Base-by-base conservation (phyloP, 64 coral and sea anemone genomes). In the Montipora foliosa region DNA sequence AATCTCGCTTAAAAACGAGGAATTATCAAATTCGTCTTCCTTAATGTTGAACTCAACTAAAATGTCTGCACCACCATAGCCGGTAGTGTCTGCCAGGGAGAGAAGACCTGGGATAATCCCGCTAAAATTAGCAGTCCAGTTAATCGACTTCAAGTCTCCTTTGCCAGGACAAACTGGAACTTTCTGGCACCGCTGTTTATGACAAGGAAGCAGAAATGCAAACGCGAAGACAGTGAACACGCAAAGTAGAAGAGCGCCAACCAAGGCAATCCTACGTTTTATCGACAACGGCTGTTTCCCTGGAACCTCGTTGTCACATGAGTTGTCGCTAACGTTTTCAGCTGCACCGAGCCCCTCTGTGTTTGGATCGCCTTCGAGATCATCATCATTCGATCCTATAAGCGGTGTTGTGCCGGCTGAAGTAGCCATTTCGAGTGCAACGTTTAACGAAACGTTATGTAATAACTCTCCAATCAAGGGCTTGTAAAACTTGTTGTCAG, bases 181-280 rank as follows among this genome's bases (percentile, higher is more conserved):
- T 53, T 82, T 70, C 76, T 95, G 90, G 13, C 89, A 95, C 53
- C 92, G 79, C 5, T 49, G 87, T 81, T 78, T 88, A 78, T 97
- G 96, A 71, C 96, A 97, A n/a, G 96, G 96, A 4, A 97, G 64
- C 13, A 97, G 67, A 61, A 97, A 97, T 7, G 96, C 96, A 29
- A 97, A 97, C 0, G 96, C 93, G 61, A 97, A 97, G 25, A 97
- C 91, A 8, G 93, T 94, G 91, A 97, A 97, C 19, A 97, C 93
- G 88, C 96, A 97, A 46, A 97, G 90, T 11, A 97, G 71, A 3
- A 97, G 48, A 5, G 96, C 90, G n/a, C 82, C 96, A 2, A 97
- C 93, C 37, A 97, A 88, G 11, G 87, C 92, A 5, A 97, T 76
- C 37, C 96, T 82, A 2, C 96, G 92, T 79, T 92, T 84, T 47